Evolutionary conservation across 2,797 vertebrate genomes (phyloP).

Genomic region (Pseudochaenichthys georgianus): DNA sequence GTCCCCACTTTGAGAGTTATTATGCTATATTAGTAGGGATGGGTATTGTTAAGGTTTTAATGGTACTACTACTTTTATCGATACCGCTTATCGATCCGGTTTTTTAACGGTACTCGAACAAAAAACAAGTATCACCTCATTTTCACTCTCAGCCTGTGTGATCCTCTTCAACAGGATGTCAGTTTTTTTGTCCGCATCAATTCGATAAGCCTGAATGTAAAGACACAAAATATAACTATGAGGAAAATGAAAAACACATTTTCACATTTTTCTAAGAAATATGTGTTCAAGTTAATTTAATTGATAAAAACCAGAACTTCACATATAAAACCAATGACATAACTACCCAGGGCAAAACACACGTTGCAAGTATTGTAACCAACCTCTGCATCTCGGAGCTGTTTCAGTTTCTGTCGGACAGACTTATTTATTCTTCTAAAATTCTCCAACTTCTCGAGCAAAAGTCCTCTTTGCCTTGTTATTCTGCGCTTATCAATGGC

Average conservation of each 20-base stretch:
- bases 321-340: not conserved
- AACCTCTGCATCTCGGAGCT: conserved; percentile 82
- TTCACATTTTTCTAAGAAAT: not conserved
- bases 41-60: no score
- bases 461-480: conserved; percentile 81
- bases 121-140: conserved; percentile 62
- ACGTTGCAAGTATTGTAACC: conserved; percentile 15
- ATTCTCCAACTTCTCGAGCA: conserved; percentile 86
- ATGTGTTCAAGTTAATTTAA: no score
- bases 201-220: conserved; percentile 73
- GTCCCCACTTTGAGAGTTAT: not conserved
- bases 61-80: no score
- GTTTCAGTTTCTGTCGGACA: conserved; percentile 82
- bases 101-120: no score
- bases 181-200: conserved; percentile 61
- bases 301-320: no score
- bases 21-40: not conserved
- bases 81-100: no score
- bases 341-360: not conserved
- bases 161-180: conserved; percentile 81
- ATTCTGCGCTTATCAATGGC: conserved; percentile 67
- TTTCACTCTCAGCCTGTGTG: conserved; percentile 83
- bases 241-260: not conserved
- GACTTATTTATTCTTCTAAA: conserved; percentile 83
- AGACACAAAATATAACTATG: not conserved